These are phyloP conservation scores for Sogatella furcifera DNA, from an alignment of 1,140 invertebrate genomes.

Conservation along the genomic window DNA sequence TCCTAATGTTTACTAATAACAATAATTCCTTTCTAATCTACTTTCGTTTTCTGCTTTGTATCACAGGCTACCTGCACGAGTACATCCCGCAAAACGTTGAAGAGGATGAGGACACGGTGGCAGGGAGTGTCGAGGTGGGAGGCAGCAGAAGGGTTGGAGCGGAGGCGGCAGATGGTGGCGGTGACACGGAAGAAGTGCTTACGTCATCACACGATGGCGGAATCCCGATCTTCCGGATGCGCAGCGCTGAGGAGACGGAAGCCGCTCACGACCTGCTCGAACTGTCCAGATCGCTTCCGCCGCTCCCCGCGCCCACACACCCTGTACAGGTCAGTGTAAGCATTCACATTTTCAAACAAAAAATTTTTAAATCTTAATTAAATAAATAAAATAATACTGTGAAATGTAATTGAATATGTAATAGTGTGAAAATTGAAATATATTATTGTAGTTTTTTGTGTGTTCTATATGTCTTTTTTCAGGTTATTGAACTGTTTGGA, in stretches of 20 bases:
- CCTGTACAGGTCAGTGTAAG: constrained; percentile 19
- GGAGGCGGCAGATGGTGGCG: background rate
- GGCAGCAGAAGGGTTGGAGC: background rate
- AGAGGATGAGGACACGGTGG: background rate
- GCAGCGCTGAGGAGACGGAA: constrained; percentile 68
- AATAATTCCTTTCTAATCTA: too few species aligned
- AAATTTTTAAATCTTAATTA: too few species aligned
- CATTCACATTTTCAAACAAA: too few species aligned
- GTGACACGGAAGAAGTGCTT: constrained; percentile 21
- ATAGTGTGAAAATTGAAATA: too few species aligned
- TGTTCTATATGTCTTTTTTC: too few species aligned
- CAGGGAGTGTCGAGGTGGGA: constrained; percentile 2
- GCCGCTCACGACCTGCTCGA: constrained; percentile 77
- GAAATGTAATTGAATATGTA: too few species aligned
- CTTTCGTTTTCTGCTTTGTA: background rate
- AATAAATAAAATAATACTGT: too few species aligned
- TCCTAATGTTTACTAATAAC: too few species aligned
- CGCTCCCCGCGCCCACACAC: constrained; percentile 51
- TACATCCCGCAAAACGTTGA: constrained; percentile 9
- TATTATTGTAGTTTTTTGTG: too few species aligned
- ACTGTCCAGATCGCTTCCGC: constrained; percentile 64
- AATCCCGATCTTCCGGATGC: constrained; percentile 41
- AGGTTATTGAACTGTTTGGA: too few species aligned
- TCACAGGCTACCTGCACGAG: constrained; percentile 11
- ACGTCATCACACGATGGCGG: constrained; percentile 31